These are phyloP conservation scores for Diadophis punctatus DNA, from an alignment of 2,113 vertebrate genomes.

Conservation along the genomic window DNA sequence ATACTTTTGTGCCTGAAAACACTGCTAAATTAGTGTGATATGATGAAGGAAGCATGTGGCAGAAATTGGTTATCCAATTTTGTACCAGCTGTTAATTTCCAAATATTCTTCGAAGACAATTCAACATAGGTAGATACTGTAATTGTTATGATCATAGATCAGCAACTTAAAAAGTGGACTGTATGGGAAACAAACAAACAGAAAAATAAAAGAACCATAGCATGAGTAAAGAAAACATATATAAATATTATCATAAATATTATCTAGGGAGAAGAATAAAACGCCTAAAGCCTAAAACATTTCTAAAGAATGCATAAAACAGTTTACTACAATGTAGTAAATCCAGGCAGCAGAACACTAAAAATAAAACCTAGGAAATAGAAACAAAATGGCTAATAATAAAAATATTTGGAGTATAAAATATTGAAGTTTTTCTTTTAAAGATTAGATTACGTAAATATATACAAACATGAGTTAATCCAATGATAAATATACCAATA, in stretches of 20 bases:
- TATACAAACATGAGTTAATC: neutral
- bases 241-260: neutral
- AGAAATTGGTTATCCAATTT: neutral
- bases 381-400: neutral
- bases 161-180: neutral
- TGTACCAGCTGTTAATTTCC: neutral
- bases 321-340: neutral
- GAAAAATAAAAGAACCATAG: neutral
- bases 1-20: neutral
- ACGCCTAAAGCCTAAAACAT: neutral
- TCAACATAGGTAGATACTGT: neutral
- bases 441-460: neutral
- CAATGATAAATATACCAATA: neutral
- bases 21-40: neutral
- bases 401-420: neutral
- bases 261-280: neutral
- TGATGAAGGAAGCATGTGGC: neutral
- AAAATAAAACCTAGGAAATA: neutral
- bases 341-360: neutral
- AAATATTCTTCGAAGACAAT: neutral
- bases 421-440: neutral
- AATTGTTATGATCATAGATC: neutral
- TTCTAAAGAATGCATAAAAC: neutral
- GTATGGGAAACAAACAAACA: neutral
- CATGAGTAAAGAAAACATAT: neutral